A percentile compares a stretch with the other conserved stretches of the same genome.
These are phyloP conservation scores for Tromatobia lineatoria DNA, from an alignment of 2,888 invertebrate genomes.

Conservation along the genomic window DNA sequence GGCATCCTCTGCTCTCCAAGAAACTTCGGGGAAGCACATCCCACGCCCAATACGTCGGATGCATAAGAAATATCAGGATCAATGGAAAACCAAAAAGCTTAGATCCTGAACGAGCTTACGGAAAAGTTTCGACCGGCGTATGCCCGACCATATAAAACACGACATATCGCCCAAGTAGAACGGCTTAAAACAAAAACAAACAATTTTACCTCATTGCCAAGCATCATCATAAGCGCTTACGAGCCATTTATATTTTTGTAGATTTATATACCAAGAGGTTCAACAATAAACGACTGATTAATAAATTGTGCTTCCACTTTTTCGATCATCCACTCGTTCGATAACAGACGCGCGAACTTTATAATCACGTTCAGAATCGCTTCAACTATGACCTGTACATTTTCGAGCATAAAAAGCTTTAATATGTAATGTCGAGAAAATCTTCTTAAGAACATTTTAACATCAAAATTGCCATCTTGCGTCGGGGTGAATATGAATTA, in stretches of 20 bases:
- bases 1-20: constrained; percentile 89
- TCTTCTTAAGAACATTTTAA: too few species aligned
- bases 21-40: constrained; percentile 90
- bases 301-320: constrained; percentile 18
- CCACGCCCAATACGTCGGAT: constrained; percentile 91
- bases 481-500: too few species aligned
- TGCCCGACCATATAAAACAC: constrained; percentile 91
- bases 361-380: too few species aligned
- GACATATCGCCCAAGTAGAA: constrained; percentile 15
- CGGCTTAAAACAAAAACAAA: constrained; percentile 48
- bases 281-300: constrained; percentile 61
- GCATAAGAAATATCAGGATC: constrained; percentile 91
- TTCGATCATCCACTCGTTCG: too few species aligned
- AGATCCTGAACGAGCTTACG: constrained; percentile 88
- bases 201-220: constrained; percentile 56
- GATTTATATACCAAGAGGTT: constrained; percentile 41
- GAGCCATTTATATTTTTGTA: constrained; percentile 41
- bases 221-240: neutral
- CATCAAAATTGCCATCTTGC: too few species aligned
- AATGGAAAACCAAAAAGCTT: constrained; percentile 86
- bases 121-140: constrained; percentile 91
- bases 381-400: too few species aligned
- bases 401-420: too few species aligned
- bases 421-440: too few species aligned
- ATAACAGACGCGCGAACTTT: too few species aligned